Conservation (phyloP, 2,888 invertebrate genomes). For the Dynastes grantii region DNA sequence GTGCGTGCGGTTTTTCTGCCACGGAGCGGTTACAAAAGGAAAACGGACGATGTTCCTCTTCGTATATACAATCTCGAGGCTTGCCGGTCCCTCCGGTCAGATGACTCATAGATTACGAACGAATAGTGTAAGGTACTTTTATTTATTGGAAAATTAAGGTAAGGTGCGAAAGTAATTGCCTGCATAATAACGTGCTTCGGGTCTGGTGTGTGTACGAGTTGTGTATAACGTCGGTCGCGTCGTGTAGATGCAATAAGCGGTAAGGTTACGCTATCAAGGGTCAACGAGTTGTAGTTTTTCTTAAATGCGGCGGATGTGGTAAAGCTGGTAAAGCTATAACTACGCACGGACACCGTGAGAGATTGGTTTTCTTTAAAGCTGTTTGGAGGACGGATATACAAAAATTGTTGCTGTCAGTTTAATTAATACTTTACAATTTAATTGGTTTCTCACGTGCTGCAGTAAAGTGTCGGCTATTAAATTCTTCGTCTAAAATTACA, state of each 20-base stretch:
- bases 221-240: background rate
- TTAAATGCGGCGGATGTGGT: conserved; percentile 1
- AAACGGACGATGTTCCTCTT: conserved; percentile 5
- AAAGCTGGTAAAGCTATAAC: background rate
- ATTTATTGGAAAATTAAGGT: conserved; percentile 31
- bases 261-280: conserved; percentile 10
- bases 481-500: no score
- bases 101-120: conserved; percentile 33
- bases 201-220: background rate
- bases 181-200: conserved; percentile 12
- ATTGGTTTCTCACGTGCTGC: no score
- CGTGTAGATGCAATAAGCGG: background rate
- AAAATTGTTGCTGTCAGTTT: no score
- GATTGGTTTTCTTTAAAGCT: no score
- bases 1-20: conserved; percentile 8
- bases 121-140: conserved; percentile 7
- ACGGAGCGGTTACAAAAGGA: conserved; percentile 9
- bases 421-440: no score
- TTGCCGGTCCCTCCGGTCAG: background rate
- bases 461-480: no score
- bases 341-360: background rate
- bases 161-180: conserved; percentile 32
- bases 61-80: background rate
- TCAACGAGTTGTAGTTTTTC: conserved; percentile 17
- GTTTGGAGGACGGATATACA: no score